Evolutionary conservation across 2,797 vertebrate species (phyloP), one percentile per base, ranked within the genome.

Genomic region (Manis crassicaudata): DNA sequence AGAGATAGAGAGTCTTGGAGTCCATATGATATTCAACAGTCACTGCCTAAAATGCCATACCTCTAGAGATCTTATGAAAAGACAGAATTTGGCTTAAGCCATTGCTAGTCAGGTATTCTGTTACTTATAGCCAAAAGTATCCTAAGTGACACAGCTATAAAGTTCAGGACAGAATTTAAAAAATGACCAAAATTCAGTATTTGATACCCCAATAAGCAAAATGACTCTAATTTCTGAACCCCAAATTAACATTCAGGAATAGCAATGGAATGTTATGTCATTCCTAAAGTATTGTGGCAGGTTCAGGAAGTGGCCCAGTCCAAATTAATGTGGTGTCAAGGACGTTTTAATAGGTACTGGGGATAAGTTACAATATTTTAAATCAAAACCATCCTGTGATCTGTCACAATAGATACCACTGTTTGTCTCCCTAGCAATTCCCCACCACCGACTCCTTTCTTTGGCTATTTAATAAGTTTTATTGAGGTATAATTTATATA

Each of bases 211-310:
- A 95, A 87, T 58, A 92, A 29, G 56, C n/a, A 84, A 88, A 91
- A 2, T 17, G 37, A 77, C 52, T 95, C 70, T 67, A 46, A 72
- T 92, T 87, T 81, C 37, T 72, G 37, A 68, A 62, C 21, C 18
- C 29, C 70, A 95, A 92, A 80, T 80, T 70, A 84, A 88, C 65
- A 94, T 75, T 68, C 87, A 90, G 52, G 27, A 95, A 87, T 63
- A 90, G 56, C 54, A 91, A 50, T 50, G 18, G 56, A 96, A 88
- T 70, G 65, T 60, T 43, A 80, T 80, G 17, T 77, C 29, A 60
- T 95, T 89, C 82, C 77, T 58, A 70, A 94, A 90, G 13, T 83
- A 81, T 77, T n/a, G 70, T 54, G 62, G 62, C 10, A 54, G 25
- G 56, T 85, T 88, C 40, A 88, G 72, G 52, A 83, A 93, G 29